These are phyloP conservation scores for Trachymyrmex septentrionalis DNA, from an alignment of 1,140 invertebrate genomes.

Conservation along the genomic window DNA sequence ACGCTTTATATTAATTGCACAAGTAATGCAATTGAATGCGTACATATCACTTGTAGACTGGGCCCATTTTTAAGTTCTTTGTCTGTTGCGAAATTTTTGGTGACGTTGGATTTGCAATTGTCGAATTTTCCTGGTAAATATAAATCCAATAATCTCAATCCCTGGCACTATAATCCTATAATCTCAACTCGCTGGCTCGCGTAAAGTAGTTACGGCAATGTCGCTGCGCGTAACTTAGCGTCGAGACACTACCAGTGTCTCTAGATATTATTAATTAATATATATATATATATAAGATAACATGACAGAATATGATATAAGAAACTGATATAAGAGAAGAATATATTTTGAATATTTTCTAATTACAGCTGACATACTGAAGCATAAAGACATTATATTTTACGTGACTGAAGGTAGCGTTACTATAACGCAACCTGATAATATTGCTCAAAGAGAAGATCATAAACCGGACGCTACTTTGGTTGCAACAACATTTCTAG, in stretches of 20 bases:
- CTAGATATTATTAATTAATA: neutral
- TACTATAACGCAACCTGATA: slow-evolving; percentile 70
- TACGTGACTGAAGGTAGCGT: slow-evolving; percentile 77
- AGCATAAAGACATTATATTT: slow-evolving; percentile 79
- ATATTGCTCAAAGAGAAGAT: slow-evolving; percentile 59
- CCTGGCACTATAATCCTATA: too few relatives aligned
- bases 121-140: slow-evolving; percentile 73
- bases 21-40: slow-evolving; percentile 72
- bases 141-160: neutral
- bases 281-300: neutral
- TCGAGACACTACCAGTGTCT: too few relatives aligned
- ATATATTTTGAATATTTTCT: slow-evolving; percentile 32
- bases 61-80: slow-evolving; percentile 73
- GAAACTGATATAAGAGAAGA: neutral
- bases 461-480: slow-evolving; percentile 65
- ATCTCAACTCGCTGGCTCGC: too few relatives aligned
- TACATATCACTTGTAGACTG: slow-evolving; percentile 73
- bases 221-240: too few relatives aligned
- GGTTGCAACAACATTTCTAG: slow-evolving; percentile 81
- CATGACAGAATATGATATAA: neutral
- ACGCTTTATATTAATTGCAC: slow-evolving; percentile 80
- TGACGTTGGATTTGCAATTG: slow-evolving; percentile 76
- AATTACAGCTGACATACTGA: slow-evolving; percentile 73
- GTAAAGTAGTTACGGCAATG: too few relatives aligned
- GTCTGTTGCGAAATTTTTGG: slow-evolving; percentile 73